These are phyloP conservation scores for Tridacna gigas DNA, from an alignment of 2,888 invertebrate species.

Conservation along the genomic window DNA sequence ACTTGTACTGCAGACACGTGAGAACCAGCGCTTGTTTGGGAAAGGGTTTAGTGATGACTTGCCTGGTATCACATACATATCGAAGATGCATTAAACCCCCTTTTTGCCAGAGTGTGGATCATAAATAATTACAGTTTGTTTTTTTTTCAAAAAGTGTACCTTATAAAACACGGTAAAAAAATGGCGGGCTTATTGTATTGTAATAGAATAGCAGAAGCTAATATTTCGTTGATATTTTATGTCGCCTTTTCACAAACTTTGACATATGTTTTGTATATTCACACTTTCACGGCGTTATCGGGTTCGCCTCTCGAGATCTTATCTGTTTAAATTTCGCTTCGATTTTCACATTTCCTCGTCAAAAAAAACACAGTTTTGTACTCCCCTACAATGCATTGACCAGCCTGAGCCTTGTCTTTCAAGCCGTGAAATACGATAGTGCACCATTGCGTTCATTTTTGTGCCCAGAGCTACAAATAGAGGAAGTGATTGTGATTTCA, in stretches of 20 bases:
- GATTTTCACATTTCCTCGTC: constrained; percentile 42
- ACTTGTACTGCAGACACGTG: too few species aligned
- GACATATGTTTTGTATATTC: constrained; percentile 60
- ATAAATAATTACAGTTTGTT: too few species aligned
- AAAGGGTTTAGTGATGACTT: too few species aligned
- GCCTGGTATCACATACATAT: too few species aligned
- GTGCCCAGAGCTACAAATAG: too few species aligned
- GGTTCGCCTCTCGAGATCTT: constrained; percentile 52
- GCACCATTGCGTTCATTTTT: background rate
- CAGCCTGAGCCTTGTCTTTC: constrained; percentile 24
- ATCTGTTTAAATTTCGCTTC: constrained; percentile 47
- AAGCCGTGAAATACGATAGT: constrained; percentile 18
- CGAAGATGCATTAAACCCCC: too few species aligned
- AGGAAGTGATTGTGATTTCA: too few species aligned
- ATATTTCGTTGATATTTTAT: constrained; percentile 16
- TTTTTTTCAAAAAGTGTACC: too few species aligned
- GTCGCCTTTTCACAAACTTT: constrained; percentile 37
- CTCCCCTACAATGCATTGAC: constrained; percentile 5
- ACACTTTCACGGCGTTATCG: constrained; percentile 54
- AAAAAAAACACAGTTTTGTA: background rate
- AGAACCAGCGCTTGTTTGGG: too few species aligned
- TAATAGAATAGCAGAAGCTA: background rate
- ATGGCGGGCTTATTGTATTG: too few species aligned
- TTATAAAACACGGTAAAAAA: too few species aligned
- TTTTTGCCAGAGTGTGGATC: too few species aligned